Evolutionary conservation across 2,113 vertebrate genomes (phyloP), one percentile per base, ranked within the genome.

Genomic region (Climacteris rufus): DNA sequence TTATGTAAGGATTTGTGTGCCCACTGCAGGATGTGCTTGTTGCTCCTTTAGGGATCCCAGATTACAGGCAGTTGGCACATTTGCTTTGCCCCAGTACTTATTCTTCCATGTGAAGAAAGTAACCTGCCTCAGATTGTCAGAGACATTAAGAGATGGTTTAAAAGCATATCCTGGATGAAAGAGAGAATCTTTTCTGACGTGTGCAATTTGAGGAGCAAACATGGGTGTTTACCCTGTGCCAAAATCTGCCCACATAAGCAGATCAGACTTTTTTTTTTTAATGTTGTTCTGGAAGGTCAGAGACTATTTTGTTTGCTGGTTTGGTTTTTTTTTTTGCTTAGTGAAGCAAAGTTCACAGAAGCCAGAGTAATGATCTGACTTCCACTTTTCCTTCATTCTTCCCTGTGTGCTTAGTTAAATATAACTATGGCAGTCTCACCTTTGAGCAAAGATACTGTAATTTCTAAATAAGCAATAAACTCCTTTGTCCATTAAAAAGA

Each of bases 181-280:
- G 45, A 72, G 25, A 69, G 18, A 83, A 87, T 89, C 15, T 86
- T 79, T 72, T 79, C 68, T 37, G 78, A 87, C 66, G 92, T 94
- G 78, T 89, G 92, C 83, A 95, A 95, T 90, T 89, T 86, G 72
- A 94, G 93, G 57, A 95, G 84, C 90, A 97, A 96, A 95, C 96
- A 96, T 5, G 74, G 23, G 79, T 97, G 84, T 95, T 97, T 96
- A 90, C 71, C 18, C 49, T 39, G 59, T 91, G 91, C 82, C 89
- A 93, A 84, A 97, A 96, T 94, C 93, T 95, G 92, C 79, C 87
- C 86, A 56, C 93, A 75, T 89, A 94, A 94, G 94, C 92, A 95
- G 87, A 97, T 90, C 53, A 39, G 89, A 35, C 39, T 9, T 47
- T 42, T 71, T 89, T 54, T 69, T 57, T 40, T 45, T 54, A 21